Percentiles rank a stretch among this genome's conserved stretches.
Evolutionary conservation across 2,113 vertebrate species (phyloP).

Genomic region (Macrotus californicus): DNA sequence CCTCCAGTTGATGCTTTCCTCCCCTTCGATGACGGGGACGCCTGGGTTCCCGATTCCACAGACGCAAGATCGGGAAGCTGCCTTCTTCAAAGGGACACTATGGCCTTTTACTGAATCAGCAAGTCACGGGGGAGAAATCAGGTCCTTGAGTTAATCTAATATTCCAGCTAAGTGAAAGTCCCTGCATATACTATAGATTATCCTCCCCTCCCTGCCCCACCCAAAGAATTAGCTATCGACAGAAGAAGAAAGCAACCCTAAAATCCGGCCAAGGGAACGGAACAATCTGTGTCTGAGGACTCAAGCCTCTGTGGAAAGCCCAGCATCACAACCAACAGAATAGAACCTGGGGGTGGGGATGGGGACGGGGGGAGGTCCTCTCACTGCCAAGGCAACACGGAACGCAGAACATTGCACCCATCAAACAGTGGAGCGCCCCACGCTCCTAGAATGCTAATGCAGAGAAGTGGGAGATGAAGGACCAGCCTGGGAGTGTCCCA

Average conservation of each 20-base stretch:
- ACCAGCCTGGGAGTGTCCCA: fast-evolving
- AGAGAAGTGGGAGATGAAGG: neutral
- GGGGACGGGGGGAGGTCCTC: neutral
- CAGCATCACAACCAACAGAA: neutral
- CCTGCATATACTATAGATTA: neutral
- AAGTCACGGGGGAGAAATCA: neutral
- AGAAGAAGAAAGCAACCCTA: neutral
- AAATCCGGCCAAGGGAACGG: conserved; percentile 22
- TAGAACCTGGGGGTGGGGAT: neutral
- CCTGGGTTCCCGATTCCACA: neutral
- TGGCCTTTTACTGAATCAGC: neutral
- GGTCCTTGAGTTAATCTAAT: neutral
- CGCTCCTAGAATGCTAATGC: neutral
- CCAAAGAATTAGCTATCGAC: neutral
- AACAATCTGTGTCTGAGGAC: conserved; percentile 32
- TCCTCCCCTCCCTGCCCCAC: neutral
- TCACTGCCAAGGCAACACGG: neutral
- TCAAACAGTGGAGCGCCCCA: neutral
- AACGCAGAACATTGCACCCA: neutral
- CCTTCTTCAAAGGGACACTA: neutral
- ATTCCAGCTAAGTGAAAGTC: neutral
- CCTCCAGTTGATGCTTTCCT: neutral
- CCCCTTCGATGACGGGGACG: neutral
- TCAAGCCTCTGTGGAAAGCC: neutral
- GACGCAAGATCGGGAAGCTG: neutral